These are phyloP conservation scores for Tethya wilhelma DNA, from an alignment of 37 sponge, comb jelly and placozoan species.

Conservation along the genomic window DNA sequence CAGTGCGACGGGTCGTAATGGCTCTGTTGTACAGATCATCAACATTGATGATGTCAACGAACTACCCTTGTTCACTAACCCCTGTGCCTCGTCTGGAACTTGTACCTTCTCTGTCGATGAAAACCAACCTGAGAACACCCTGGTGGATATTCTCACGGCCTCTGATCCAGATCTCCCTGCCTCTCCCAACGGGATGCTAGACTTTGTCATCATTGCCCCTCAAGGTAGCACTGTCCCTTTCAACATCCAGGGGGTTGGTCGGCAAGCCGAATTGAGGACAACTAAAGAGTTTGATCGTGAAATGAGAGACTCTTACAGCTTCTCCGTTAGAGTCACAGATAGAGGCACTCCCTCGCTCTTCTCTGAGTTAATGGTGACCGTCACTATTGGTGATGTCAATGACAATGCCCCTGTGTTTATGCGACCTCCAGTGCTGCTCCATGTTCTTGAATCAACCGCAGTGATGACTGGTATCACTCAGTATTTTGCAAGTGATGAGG, in stretches of 20 bases:
- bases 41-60: conserved; percentile 68
- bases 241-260: conserved; percentile 8
- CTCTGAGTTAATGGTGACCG: conserved; percentile 1
- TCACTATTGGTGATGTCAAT: conserved; percentile 63
- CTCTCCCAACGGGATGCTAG: conserved; percentile 39
- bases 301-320: conserved; percentile 2
- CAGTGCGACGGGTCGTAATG: neutral
- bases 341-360: conserved; percentile 31
- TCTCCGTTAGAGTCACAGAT: conserved; percentile 41
- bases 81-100: conserved; percentile 24
- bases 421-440: conserved; percentile 1
- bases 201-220: conserved; percentile 24
- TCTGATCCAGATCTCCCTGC: conserved; percentile 48
- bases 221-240: conserved; percentile 6
- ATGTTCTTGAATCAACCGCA: conserved; percentile 25
- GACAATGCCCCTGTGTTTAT: conserved; percentile 71
- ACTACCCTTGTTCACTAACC: conserved; percentile 56
- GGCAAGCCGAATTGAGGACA: neutral
- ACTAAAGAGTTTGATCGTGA: conserved; percentile 22
- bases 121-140: neutral
- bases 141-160: conserved; percentile 25
- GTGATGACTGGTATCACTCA: conserved; percentile 16
- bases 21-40: conserved; percentile 38
- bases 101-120: conserved; percentile 56
- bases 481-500: conserved; percentile 56